phyloP scores from a whole-genome alignment of 2,797 vertebrate species.

The Arvicola amphibius region DNA sequence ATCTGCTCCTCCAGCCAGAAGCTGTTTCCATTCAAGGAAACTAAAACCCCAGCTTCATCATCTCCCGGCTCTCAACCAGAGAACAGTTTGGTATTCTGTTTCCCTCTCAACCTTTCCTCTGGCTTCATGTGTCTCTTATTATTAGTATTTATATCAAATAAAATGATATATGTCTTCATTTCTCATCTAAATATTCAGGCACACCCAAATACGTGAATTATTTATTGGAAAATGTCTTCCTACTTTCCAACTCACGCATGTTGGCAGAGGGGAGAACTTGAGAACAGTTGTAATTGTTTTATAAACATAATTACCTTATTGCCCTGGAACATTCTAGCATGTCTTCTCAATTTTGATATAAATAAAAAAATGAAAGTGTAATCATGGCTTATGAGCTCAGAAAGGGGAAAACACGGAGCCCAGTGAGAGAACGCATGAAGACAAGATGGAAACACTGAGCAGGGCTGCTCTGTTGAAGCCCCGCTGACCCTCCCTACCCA shows the following conservation, averaged over 20 bases:
- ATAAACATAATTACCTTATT: slow-evolving; percentile 5
- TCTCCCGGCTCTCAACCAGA: slow-evolving; percentile 20
- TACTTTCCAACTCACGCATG: neutral
- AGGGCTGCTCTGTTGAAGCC: too few species aligned
- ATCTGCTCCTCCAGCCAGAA: slow-evolving; percentile 21
- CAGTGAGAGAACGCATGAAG: neutral
- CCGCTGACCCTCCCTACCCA: neutral
- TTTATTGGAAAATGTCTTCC: slow-evolving; percentile 53
- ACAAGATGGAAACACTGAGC: neutral
- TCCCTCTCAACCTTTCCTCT: slow-evolving; percentile 11
- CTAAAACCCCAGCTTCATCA: slow-evolving; percentile 12
- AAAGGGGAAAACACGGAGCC: neutral
- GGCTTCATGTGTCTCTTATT: neutral
- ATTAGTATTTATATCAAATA: slow-evolving; percentile 36
- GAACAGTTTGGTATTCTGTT: neutral
- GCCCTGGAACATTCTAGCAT: neutral
- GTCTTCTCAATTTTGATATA: slow-evolving; percentile 1
- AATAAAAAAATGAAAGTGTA: neutral
- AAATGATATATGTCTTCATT: slow-evolving; percentile 33
- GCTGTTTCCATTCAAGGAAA: slow-evolving; percentile 29
- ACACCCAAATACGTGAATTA: slow-evolving; percentile 9
- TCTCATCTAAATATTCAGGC: slow-evolving; percentile 12
- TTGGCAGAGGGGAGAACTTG: slow-evolving; percentile 33
- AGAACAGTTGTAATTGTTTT: neutral
- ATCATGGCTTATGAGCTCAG: neutral